Evolutionary conservation across 2,888 invertebrate species (phyloP).

Genomic region (Temnothorax ravouxi): DNA sequence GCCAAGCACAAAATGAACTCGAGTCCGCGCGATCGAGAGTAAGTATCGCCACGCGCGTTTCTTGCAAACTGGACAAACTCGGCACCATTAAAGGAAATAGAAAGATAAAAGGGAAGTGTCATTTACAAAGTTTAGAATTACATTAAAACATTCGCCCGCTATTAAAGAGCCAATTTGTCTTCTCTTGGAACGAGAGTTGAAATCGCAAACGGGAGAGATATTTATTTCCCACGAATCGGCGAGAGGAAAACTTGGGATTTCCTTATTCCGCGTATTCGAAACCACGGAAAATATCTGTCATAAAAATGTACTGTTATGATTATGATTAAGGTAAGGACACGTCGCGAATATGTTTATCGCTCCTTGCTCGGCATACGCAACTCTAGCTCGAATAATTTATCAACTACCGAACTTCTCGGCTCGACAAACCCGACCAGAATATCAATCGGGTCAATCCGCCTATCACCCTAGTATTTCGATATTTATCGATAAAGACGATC

Average conservation of each 20-base stretch:
- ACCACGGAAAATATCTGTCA: neutral
- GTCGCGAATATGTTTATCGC: conserved; percentile 9
- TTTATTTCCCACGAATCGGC: neutral
- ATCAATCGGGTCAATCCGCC: neutral
- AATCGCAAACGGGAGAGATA: neutral
- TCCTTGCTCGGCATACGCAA: neutral
- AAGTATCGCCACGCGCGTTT: conserved; percentile 4
- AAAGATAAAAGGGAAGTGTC: too few species aligned
- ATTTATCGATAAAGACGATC: neutral
- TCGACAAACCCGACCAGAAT: neutral
- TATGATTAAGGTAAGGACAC: neutral
- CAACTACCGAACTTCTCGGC: neutral
- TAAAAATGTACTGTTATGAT: conserved; percentile 11
- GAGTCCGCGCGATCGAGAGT: conserved; percentile 22
- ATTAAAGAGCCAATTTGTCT: conserved; percentile 29
- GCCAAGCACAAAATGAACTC: conserved; percentile 45
- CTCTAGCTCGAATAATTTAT: conserved; percentile 4
- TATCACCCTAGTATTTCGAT: neutral
- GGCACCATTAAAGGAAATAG: neutral
- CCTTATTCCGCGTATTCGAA: neutral
- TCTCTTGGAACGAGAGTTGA: neutral
- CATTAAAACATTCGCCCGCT: conserved; percentile 32
- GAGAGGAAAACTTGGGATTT: neutral
- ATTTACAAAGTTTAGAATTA: conserved; percentile 38
- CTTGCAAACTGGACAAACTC: conserved; percentile 22